Evolutionary conservation across 2,113 vertebrate species (phyloP).

Genomic region (Murina feae): DNA sequence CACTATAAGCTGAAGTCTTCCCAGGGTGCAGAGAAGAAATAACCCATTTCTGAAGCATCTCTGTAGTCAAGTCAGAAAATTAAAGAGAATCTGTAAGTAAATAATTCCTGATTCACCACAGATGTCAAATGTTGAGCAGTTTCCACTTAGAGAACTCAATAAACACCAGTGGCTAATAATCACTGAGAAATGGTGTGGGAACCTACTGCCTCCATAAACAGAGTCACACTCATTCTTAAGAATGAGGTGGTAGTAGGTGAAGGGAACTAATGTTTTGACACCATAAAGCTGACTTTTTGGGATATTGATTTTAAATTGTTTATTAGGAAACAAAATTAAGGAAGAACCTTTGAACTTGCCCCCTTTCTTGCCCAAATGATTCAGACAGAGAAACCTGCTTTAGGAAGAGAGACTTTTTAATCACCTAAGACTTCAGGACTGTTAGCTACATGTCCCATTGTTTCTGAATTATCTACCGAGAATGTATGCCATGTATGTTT

Average conservation of each 20-base stretch:
- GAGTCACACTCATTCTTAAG: conserved; percentile 44
- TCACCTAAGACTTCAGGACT: background rate
- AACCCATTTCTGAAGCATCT: conserved; percentile 44
- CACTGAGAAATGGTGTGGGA: conserved; percentile 44
- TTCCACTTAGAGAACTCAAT: conserved; percentile 50
- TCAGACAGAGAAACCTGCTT: background rate
- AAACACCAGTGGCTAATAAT: conserved; percentile 60
- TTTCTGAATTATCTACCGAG: background rate
- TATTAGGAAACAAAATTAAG: background rate
- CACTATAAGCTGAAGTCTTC: no score
- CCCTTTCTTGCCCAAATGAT: background rate
- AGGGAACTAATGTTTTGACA: background rate
- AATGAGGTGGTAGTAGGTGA: background rate
- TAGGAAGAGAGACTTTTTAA: background rate
- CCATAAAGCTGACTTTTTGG: background rate
- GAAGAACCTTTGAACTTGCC: background rate
- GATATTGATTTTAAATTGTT: background rate
- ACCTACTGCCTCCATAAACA: conserved; percentile 30
- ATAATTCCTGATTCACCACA: conserved; percentile 69
- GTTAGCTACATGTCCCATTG: background rate
- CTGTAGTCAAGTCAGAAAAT: conserved; percentile 30
- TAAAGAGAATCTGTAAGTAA: conserved; percentile 62
- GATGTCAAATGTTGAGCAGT: conserved; percentile 62
- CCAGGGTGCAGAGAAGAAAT: background rate
- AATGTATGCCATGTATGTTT: background rate